Conservation (phyloP, 2,797 vertebrate genomes). For the Rhyacichthys aspro region DNA sequence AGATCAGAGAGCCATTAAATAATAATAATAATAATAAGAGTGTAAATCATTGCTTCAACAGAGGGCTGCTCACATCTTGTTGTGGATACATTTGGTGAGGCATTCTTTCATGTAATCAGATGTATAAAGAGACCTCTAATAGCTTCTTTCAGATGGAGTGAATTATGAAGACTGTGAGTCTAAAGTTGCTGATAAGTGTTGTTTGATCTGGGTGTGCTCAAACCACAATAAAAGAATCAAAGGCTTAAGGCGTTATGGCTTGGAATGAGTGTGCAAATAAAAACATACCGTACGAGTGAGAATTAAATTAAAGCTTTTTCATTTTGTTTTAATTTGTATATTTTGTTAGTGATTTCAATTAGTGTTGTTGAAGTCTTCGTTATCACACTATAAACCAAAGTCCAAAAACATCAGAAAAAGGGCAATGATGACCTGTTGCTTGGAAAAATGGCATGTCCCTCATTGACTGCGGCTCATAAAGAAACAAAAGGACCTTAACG, state of each 20-base stretch:
- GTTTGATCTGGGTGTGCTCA: constrained; percentile 60
- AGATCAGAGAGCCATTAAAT: constrained; percentile 17
- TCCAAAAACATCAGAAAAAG: not conserved
- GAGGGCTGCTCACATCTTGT: constrained; percentile 35
- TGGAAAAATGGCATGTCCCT: too few relatives aligned
- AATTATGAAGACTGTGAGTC: constrained; percentile 49
- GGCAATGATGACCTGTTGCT: too few relatives aligned
- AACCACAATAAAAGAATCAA: constrained; percentile 67
- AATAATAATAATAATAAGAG: not conserved
- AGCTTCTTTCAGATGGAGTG: constrained; percentile 48
- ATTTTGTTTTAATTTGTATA: too few relatives aligned
- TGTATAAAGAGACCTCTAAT: constrained; percentile 38
- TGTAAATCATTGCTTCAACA: constrained; percentile 8
- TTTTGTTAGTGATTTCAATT: too few relatives aligned
- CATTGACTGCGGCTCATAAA: not conserved
- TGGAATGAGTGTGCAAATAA: constrained; percentile 21
- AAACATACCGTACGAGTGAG: constrained; percentile 10
- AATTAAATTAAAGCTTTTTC: too few relatives aligned
- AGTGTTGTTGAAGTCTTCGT: too few relatives aligned
- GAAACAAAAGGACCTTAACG: constrained; percentile 49
- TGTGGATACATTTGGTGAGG: constrained; percentile 20
- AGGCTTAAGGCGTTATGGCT: constrained; percentile 41
- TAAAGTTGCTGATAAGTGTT: constrained; percentile 55
- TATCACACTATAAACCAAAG: constrained; percentile 3
- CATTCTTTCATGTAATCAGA: constrained; percentile 34